Evolutionary conservation across 2,113 vertebrate genomes (phyloP).

Genomic region (Panurus biarmicus): DNA sequence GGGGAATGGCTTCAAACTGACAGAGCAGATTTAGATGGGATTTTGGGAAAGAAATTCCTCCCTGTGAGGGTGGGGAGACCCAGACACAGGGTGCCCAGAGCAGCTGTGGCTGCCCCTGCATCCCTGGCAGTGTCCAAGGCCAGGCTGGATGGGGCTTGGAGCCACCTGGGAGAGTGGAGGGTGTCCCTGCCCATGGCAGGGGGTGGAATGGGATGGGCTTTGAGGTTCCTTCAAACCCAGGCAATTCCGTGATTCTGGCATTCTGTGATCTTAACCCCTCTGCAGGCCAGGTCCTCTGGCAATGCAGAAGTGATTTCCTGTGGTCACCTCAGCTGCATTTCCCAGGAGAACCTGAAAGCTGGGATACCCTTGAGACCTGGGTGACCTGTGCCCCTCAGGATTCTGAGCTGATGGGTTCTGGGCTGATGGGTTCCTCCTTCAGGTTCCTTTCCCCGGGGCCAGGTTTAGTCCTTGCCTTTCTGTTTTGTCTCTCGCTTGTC

Average conservation of each 20-base stretch:
- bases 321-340: neutral
- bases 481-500: neutral
- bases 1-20: neutral
- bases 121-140: too few relatives aligned
- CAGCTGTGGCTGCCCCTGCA: too few relatives aligned
- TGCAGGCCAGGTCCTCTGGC: neutral
- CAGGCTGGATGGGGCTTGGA: too few relatives aligned
- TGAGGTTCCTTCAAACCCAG: neutral
- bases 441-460: neutral
- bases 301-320: neutral
- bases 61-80: too few relatives aligned
- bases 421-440: neutral
- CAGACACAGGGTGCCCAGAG: too few relatives aligned
- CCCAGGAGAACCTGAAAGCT: neutral
- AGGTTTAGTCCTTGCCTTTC: neutral
- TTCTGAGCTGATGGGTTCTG: neutral
- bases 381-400: neutral
- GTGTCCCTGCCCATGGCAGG: too few relatives aligned
- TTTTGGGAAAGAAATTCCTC: neutral
- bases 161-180: too few relatives aligned
- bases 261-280: neutral
- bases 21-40: neutral
- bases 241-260: neutral
- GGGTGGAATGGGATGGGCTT: too few relatives aligned
- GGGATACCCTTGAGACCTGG: neutral